Evolutionary conservation across 2,113 vertebrate species (phyloP).

Genomic region (Varanus komodoensis): DNA sequence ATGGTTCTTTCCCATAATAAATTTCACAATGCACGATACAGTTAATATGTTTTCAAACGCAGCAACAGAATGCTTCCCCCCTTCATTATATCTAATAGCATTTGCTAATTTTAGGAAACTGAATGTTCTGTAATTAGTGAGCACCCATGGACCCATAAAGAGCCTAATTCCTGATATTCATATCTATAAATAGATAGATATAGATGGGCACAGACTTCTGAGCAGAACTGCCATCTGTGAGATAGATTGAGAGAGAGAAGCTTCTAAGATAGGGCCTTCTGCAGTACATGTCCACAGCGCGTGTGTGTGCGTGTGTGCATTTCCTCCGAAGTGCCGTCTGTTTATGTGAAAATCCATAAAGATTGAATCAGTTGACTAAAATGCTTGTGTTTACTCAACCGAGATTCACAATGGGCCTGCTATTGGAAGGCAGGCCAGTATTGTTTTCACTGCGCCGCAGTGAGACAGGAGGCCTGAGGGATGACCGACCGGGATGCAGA

Average conservation of each 20-base stretch:
- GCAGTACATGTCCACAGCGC: not conserved
- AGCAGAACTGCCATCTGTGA: not conserved
- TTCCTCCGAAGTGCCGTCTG: not conserved
- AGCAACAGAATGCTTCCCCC: too few species aligned
- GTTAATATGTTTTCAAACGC: not conserved
- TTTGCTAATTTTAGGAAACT: not conserved
- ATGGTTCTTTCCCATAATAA: not conserved
- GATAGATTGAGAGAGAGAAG: not conserved
- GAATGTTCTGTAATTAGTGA: not conserved
- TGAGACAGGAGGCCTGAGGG: not conserved
- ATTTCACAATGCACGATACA: not conserved
- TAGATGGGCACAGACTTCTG: not conserved
- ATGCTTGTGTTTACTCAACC: not conserved
- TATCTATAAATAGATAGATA: not conserved
- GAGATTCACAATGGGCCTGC: not conserved
- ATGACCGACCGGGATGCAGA: too few species aligned
- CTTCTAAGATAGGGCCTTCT: not conserved
- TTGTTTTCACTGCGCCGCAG: not conserved
- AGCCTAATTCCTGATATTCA: not conserved
- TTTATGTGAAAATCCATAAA: not conserved
- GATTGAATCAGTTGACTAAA: not conserved
- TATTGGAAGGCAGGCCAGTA: not conserved
- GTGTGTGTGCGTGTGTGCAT: constrained; percentile 7
- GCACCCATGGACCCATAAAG: not conserved
- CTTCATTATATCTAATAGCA: not conserved